phyloP scores from a whole-genome alignment of 2,888 invertebrate species.

The Drosophila niveifrons region DNA sequence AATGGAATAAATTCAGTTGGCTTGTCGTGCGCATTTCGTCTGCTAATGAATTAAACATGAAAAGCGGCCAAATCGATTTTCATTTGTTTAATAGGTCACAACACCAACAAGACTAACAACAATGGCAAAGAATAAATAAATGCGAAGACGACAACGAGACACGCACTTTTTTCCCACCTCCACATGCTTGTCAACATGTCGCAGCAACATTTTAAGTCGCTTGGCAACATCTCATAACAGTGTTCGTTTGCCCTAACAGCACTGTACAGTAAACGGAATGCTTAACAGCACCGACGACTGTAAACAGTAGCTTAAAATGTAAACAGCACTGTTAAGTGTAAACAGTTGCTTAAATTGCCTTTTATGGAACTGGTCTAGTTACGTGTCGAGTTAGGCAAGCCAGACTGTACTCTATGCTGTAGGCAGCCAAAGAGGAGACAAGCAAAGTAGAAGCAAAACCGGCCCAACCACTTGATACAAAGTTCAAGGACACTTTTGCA shows the following conservation, averaged over 20 bases:
- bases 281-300: neutral
- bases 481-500: conserved; percentile 64
- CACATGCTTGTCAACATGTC: conserved; percentile 16
- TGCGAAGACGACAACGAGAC: conserved; percentile 26
- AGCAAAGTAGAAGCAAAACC: conserved; percentile 41
- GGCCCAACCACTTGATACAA: conserved; percentile 53
- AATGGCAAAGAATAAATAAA: conserved; percentile 29
- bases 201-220: conserved; percentile 1
- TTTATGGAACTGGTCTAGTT: conserved; percentile 1
- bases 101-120: conserved; percentile 16
- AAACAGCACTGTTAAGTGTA: neutral
- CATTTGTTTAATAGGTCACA: conserved; percentile 60
- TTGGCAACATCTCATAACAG: conserved; percentile 26
- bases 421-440: conserved; percentile 7
- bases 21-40: conserved; percentile 15
- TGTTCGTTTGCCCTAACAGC: neutral
- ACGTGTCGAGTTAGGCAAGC: conserved; percentile 8
- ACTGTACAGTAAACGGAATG: neutral
- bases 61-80: conserved; percentile 55
- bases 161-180: conserved; percentile 31
- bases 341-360: neutral
- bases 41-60: conserved; percentile 58
- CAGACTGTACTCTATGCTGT: conserved; percentile 13
- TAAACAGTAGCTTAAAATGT: neutral
- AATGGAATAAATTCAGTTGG: conserved; percentile 26